phyloP scores from a whole-genome alignment of 2,797 vertebrate species.

The Melanotaenia parkinsoni region DNA sequence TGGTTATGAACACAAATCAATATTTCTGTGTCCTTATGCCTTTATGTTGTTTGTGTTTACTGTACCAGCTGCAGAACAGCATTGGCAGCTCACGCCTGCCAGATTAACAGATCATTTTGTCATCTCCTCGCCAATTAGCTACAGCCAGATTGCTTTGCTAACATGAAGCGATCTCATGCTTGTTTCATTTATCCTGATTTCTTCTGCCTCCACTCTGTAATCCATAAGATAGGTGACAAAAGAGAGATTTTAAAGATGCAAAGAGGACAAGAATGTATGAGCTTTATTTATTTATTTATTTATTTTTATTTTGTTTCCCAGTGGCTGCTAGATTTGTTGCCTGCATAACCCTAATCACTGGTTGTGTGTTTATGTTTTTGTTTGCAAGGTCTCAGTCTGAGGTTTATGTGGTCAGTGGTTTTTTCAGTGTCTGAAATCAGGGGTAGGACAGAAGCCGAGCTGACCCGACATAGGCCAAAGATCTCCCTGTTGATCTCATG shows the following conservation, averaged over 20 bases:
- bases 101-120: constrained; percentile 68
- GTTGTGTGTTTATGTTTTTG: constrained; percentile 63
- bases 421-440: constrained; percentile 48
- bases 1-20: constrained; percentile 13
- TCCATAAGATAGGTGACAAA: constrained; percentile 14
- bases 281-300: neutral
- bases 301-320: constrained; percentile 20
- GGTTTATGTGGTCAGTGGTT: constrained; percentile 57
- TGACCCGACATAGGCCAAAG: constrained; percentile 23
- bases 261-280: constrained; percentile 16
- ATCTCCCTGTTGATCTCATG: constrained; percentile 33
- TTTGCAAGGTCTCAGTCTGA: constrained; percentile 33
- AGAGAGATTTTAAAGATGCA: constrained; percentile 15
- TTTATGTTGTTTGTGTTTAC: constrained; percentile 45
- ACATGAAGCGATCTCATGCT: constrained; percentile 48
- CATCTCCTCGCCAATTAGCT: constrained; percentile 70
- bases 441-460: constrained; percentile 23
- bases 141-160: constrained; percentile 70
- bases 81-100: constrained; percentile 50
- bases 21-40: constrained; percentile 29
- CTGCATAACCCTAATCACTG: constrained; percentile 50
- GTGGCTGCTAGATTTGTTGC: constrained; percentile 42
- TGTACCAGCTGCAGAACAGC: constrained; percentile 57
- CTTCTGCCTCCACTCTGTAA: constrained; percentile 27
- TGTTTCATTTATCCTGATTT: constrained; percentile 58